A percentile compares a stretch with the other conserved stretches of the same genome.
Evolutionary conservation across 2,113 vertebrate genomes (phyloP).

Genomic region (Telmatochromis sp.): DNA sequence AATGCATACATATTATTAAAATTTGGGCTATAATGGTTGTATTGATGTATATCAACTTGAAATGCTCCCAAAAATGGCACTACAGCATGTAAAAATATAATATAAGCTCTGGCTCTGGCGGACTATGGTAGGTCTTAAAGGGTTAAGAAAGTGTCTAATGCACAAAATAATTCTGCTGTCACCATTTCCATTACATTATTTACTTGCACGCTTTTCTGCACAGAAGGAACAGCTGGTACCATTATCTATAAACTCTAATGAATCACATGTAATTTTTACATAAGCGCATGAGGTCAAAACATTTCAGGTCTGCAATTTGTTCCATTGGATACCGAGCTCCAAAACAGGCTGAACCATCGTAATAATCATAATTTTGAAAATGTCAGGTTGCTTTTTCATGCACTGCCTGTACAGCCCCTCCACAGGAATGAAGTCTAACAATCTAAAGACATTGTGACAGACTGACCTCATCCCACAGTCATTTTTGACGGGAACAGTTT

Average conservation of each 20-base stretch:
- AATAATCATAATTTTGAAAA: neutral
- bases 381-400: neutral
- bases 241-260: neutral
- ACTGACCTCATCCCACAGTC: neutral
- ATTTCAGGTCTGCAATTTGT: neutral
- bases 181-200: neutral
- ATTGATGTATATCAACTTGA: no score
- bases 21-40: no score
- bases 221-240: neutral
- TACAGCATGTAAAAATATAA: no score
- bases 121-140: no score
- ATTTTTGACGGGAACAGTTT: neutral
- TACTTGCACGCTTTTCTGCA: neutral
- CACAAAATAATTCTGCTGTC: neutral
- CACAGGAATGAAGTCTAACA: neutral
- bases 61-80: no score
- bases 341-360: neutral
- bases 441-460: neutral
- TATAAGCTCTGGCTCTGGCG: no score
- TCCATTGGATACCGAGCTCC: neutral
- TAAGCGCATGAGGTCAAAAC: neutral
- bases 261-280: neutral
- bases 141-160: neutral
- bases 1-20: no score
- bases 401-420: neutral